Conservation (phyloP, 2,888 invertebrate genomes). For the Epistrophella euchroma region DNA sequence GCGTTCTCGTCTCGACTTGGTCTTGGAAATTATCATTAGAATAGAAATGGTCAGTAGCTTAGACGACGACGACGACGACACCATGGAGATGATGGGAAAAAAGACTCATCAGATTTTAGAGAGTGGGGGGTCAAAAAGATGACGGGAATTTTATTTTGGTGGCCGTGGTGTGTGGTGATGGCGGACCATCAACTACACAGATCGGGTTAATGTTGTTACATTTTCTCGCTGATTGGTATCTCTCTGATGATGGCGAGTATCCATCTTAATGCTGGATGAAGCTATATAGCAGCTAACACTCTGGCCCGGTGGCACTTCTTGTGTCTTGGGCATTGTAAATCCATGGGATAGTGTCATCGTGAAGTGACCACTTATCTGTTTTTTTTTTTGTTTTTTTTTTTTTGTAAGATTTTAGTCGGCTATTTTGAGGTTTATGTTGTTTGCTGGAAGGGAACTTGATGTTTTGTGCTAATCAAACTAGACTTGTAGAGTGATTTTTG, state of each 20-base stretch:
- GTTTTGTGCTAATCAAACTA: conserved; percentile 63
- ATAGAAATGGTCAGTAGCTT: conserved; percentile 69
- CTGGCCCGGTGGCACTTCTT: conserved; percentile 57
- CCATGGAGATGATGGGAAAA: conserved; percentile 33
- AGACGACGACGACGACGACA: background rate
- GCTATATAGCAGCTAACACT: background rate
- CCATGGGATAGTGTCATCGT: conserved; percentile 74
- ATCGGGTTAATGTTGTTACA: conserved; percentile 75
- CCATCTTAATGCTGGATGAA: conserved; percentile 10
- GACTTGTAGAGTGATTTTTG: conserved; percentile 34
- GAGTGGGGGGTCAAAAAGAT: conserved; percentile 58
- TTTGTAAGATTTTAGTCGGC: conserved; percentile 63
- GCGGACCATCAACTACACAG: conserved; percentile 71
- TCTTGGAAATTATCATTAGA: conserved; percentile 74
- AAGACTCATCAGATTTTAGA: conserved; percentile 20
- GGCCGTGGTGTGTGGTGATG: conserved; percentile 45
- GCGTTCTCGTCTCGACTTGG: conserved; percentile 58
- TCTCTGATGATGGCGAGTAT: conserved; percentile 51
- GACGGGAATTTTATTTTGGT: conserved; percentile 59
- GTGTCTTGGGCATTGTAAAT: conserved; percentile 64
- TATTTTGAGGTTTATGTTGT: conserved; percentile 74
- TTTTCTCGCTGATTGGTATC: conserved; percentile 75
- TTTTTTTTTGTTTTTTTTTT: background rate
- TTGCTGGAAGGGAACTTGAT: conserved; percentile 56
- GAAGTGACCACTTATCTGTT: conserved; percentile 68